These are phyloP conservation scores for Hemithea aestivaria DNA, from an alignment of 2,888 invertebrate species.

Conservation along the genomic window DNA sequence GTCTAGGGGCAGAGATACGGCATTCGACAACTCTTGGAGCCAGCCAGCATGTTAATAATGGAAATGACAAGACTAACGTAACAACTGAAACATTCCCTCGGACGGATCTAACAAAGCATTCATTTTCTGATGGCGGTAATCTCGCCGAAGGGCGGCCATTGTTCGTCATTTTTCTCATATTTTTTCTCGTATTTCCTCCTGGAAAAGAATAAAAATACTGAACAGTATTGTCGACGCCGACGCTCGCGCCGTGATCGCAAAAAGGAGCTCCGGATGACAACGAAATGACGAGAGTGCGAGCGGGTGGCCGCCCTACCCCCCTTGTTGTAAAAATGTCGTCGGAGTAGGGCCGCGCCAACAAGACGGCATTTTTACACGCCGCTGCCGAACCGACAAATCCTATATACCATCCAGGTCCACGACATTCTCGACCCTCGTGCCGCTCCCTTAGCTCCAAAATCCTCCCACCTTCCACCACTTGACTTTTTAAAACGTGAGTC, in stretches of 20 bases:
- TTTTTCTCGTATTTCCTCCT: slow-evolving; percentile 65
- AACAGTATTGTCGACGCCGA: slow-evolving; percentile 72
- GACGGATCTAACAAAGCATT: slow-evolving; percentile 73
- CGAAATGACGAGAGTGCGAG: slow-evolving; percentile 71
- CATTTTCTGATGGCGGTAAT: slow-evolving; percentile 78
- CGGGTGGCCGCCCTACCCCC: slow-evolving; percentile 60
- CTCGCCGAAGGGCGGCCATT: slow-evolving; percentile 74
- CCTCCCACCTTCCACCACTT: slow-evolving; percentile 26
- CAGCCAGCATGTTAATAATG: slow-evolving; percentile 51
- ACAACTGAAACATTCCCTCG: slow-evolving; percentile 70
- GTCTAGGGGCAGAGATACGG: no score
- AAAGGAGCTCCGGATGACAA: slow-evolving; percentile 72
- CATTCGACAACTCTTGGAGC: slow-evolving; percentile 53
- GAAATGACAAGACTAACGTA: slow-evolving; percentile 73
- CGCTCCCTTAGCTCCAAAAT: slow-evolving; percentile 27
- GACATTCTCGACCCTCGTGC: slow-evolving; percentile 40
- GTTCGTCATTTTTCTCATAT: slow-evolving; percentile 72
- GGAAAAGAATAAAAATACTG: slow-evolving; percentile 70
- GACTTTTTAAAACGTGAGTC: slow-evolving; percentile 62
- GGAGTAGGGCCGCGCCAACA: slow-evolving; percentile 66
- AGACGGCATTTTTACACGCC: slow-evolving; percentile 74
- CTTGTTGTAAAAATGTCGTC: slow-evolving; percentile 66
- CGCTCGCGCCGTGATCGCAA: slow-evolving; percentile 68
- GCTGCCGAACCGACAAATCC: slow-evolving; percentile 46
- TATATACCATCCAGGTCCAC: slow-evolving; percentile 43